Conservation (phyloP, 1,140 invertebrate species). For the Brachystomella parvula region DNA sequence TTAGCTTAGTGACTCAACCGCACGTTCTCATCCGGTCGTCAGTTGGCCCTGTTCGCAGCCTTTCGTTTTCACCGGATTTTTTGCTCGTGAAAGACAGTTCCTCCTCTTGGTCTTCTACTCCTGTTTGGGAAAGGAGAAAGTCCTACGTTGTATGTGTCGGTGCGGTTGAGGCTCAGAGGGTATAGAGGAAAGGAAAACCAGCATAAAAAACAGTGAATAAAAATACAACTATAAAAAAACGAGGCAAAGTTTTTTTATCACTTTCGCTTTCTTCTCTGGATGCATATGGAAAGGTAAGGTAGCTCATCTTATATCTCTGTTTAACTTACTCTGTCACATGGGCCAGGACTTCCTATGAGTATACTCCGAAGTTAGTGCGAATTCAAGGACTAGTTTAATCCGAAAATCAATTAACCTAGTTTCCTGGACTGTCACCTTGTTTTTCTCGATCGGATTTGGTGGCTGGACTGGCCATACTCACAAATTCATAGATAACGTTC, state of each 20-base stretch:
- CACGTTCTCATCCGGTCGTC: too few relatives aligned
- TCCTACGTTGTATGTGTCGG: not conserved
- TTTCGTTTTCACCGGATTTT: too few relatives aligned
- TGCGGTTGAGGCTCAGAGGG: not conserved
- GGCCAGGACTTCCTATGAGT: not conserved
- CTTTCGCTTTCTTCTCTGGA: not conserved
- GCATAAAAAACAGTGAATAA: conserved; percentile 12
- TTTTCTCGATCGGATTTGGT: too few relatives aligned
- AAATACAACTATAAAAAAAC: conserved; percentile 11
- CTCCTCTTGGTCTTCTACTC: not conserved
- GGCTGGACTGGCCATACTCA: too few relatives aligned
- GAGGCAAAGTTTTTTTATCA: conserved; percentile 5
- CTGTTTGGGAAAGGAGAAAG: not conserved
- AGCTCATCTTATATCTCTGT: too few relatives aligned
- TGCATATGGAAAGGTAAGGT: not conserved
- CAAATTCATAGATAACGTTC: too few relatives aligned
- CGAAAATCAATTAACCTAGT: not conserved
- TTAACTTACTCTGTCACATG: too few relatives aligned
- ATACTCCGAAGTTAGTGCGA: too few relatives aligned
- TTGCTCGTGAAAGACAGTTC: too few relatives aligned
- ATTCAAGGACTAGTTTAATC: not conserved
- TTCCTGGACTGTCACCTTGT: not conserved
- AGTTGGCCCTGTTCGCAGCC: too few relatives aligned
- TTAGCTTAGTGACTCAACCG: too few relatives aligned
- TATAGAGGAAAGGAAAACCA: not conserved